Evolutionary conservation across 2,113 vertebrate species (phyloP), one percentile per base, ranked within the genome.

Genomic region (Prunella himalayana): DNA sequence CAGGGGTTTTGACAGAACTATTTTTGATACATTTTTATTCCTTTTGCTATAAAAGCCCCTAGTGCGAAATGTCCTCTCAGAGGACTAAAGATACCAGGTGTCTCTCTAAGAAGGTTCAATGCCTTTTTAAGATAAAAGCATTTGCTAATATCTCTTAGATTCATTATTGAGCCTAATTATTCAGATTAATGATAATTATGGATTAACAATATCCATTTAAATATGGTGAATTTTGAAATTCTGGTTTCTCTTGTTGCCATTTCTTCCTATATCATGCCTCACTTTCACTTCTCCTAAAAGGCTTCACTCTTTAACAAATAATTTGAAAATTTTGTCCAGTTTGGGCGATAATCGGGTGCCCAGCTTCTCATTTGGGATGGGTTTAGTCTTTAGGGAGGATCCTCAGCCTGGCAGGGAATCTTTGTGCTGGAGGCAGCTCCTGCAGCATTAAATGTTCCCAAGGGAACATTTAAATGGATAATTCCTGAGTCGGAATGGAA

Each of bases 201-300:
- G 6, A 27, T 11, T 51, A 27, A 45, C 27, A n/a, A 18, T 30
- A 44, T 15, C 72, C 20, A 35, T 14, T 27, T 37, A 59, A 89
- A 81, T 16, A 53, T 0, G 2, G 19, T 7, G 11, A 75, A 44
- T 59, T 82, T 45, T 82, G 21, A 47, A 83, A n/a, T 82, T 35
- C 5, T 57, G 27, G 2, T 49, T 60, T 23, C 72, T 59, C 42
- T 31, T 0, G 0, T 33, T 81, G 8, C 23, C 1, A 2, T 27
- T 41, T 22, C 60, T 2, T 0, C 11, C 7, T 27, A 6, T 9
- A 3, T 13, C 19, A 4, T 6, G 14, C 4, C 19, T 20, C 27
- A 16, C 41, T 37, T 87, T 9, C 49, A 22, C 5, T 65, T 65
- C 31, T 21, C 44, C 37, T 80, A 7, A 59, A 81, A 77, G 4